These are phyloP conservation scores for Volucella inflata DNA, from an alignment of 2,888 invertebrate species.

Conservation along the genomic window DNA sequence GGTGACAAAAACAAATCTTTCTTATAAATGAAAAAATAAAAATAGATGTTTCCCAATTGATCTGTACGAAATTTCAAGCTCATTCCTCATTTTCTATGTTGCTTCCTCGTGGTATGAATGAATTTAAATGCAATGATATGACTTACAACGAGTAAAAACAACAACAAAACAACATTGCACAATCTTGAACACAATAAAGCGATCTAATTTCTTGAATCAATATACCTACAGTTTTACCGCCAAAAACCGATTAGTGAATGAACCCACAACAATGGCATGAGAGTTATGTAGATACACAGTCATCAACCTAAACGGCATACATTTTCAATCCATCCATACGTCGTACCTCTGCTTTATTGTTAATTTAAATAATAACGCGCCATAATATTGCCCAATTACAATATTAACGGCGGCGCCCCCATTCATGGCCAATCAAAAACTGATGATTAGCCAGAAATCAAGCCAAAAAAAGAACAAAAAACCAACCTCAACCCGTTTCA, in stretches of 20 bases:
- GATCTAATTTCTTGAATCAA: neutral
- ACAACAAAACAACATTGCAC: conserved; percentile 4
- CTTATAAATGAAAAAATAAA: no score
- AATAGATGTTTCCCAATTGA: no score
- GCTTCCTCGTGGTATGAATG: neutral
- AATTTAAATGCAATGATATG: conserved; percentile 33
- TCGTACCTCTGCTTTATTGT: conserved; percentile 1
- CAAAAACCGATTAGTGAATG: conserved; percentile 59
- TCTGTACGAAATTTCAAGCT: no score
- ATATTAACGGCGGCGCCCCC: conserved; percentile 50
- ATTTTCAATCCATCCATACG: neutral
- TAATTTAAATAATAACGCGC: conserved; percentile 47
- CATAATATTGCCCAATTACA: conserved; percentile 67
- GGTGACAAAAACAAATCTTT: no score
- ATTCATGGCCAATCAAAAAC: conserved; percentile 64
- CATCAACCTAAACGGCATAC: conserved; percentile 17
- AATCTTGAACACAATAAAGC: neutral
- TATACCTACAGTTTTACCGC: conserved; percentile 39
- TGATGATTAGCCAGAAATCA: conserved; percentile 26
- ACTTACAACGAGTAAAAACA: neutral
- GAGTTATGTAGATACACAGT: conserved; percentile 23
- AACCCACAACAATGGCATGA: conserved; percentile 9
- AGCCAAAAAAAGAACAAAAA: conserved; percentile 14
- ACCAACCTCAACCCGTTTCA: neutral
- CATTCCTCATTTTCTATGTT: neutral